Evolutionary conservation across 2,797 vertebrate species (phyloP), one percentile per base, ranked within the genome.

Genomic region (Halcyon badia): DNA sequence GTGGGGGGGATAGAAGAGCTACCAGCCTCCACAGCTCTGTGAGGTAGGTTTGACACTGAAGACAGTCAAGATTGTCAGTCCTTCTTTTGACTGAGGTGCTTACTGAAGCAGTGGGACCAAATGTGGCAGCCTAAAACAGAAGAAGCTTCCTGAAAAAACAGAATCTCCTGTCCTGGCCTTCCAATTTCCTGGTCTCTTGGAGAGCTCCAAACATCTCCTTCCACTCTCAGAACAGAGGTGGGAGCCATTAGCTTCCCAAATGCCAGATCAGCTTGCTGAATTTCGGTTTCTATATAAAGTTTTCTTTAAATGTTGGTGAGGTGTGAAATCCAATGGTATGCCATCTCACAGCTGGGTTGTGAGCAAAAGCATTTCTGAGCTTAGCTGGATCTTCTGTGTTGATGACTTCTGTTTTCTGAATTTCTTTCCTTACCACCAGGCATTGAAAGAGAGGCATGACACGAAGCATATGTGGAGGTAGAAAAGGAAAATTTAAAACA

Each of bases 201-300:
- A 72, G 48, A 56, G 6, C 8, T 60, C 30, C 0, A 0, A 80
- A 83, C 5, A 33, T 35, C 22, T 64, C 60, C 20, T n/a, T 57
- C 20, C 19, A 41, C 30, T 64, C 3, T 0, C 39, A 57, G 14
- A 41, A 60, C 1, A 6, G 21, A 16, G 7, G 10, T 31, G 5
- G 13, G 33, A 64, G 26, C 39, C 22, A 33, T 44, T 46, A 64
- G 12, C 44, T 72, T 84, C 19, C 39, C 49, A 81, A 49, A 77
- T 30, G 6, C 24, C 12, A 35, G 31, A 54, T 15, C 17, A 33
- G 31, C 19, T 60, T 92, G 39, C 14, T 54, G 72, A 49, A 58
- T 76, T 80, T 58, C 42, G 89, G 4, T 39, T 86, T 71, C 62
- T 68, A 4, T 46, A 46, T n/a, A 41, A 51, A 64, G 30, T 56